These are phyloP conservation scores for Rhabdomys dilectus DNA, from an alignment of 2,113 vertebrate genomes.

Conservation along the genomic window DNA sequence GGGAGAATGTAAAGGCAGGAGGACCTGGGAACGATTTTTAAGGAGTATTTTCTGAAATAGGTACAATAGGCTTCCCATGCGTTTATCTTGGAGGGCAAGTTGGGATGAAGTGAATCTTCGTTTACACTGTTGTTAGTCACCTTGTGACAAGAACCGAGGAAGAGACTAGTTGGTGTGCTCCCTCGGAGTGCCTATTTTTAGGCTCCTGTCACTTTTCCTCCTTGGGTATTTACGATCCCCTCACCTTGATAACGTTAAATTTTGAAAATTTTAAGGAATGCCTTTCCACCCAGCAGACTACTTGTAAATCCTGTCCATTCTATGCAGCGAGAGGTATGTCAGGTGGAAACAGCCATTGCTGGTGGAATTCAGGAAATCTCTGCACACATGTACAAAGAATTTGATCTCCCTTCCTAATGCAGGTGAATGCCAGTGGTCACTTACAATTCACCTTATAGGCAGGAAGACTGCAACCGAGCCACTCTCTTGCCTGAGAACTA, in stretches of 20 bases:
- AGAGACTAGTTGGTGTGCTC: neutral
- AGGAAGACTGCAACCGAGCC: constrained; percentile 66
- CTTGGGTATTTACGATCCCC: neutral
- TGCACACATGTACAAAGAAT: neutral
- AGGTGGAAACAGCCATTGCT: neutral
- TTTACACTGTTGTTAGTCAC: accelerated
- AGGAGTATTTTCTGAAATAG: neutral
- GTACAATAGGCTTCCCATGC: neutral
- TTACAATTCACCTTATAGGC: constrained; percentile 65
- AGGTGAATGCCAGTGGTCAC: neutral
- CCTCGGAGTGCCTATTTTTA: neutral
- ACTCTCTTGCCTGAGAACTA: constrained; percentile 72
- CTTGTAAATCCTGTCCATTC: neutral
- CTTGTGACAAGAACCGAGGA: neutral
- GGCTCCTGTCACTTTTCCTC: neutral
- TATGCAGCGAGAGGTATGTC: neutral
- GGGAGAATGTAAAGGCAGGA: neutral
- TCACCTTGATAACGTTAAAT: neutral
- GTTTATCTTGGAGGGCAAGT: neutral
- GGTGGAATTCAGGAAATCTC: constrained; percentile 15
- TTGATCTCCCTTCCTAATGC: neutral
- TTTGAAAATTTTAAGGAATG: neutral
- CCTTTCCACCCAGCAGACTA: neutral
- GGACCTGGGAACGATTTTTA: neutral
- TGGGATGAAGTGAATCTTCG: neutral